Evolutionary conservation across 2,888 invertebrate genomes (phyloP).

Genomic region (Villa cingulata): DNA sequence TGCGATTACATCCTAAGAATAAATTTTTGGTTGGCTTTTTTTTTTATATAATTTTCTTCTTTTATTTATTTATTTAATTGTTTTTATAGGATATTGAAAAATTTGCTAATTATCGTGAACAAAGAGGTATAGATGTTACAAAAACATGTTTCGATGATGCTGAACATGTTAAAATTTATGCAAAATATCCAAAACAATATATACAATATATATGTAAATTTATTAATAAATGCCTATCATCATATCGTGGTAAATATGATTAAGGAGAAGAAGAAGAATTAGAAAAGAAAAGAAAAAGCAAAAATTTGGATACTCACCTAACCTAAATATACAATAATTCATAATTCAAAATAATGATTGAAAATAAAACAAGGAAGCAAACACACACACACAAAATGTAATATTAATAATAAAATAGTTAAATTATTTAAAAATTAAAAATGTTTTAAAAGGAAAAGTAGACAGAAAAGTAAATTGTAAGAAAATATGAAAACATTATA

Average conservation of each 20-base stretch:
- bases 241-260: conserved; percentile 6
- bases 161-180: conserved; percentile 60
- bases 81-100: conserved; percentile 48
- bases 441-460: no score
- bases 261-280: not conserved
- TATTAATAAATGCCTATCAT: conserved; percentile 42
- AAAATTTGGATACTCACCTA: no score
- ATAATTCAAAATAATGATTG: no score
- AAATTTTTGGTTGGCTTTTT: not conserved
- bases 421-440: no score
- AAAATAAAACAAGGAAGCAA: no score
- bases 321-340: no score
- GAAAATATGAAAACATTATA: no score
- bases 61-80: not conserved
- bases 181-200: conserved; percentile 47
- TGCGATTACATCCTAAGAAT: no score
- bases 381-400: no score
- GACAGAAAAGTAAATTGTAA: no score
- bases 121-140: conserved; percentile 46
- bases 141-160: conserved; percentile 53
- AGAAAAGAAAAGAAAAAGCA: no score
- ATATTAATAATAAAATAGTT: no score
- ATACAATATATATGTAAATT: conserved; percentile 46
- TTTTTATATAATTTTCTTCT: not conserved
- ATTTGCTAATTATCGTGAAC: conserved; percentile 44